phyloP scores from a whole-genome alignment of 1,140 invertebrate genomes.

The Helicorthomorpha holstii region DNA sequence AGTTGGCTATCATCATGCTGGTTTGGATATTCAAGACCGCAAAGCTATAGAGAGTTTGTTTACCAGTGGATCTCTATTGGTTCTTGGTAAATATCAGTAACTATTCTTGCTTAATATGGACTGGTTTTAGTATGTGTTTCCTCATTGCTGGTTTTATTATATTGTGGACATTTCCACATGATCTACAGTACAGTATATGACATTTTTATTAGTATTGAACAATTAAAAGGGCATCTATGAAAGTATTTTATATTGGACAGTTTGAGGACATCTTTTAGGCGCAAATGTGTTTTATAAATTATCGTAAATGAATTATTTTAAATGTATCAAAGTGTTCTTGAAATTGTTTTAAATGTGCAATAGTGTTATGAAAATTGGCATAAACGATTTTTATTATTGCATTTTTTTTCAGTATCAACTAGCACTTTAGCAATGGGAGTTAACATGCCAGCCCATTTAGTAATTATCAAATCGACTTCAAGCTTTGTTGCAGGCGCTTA shows the following conservation, averaged over 20 bases:
- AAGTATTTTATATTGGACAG: no score
- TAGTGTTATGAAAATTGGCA: background rate
- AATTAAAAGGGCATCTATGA: no score
- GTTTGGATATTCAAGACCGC: conserved; percentile 43
- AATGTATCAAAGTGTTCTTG: no score
- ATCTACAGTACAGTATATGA: background rate
- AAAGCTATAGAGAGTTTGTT: conserved; percentile 45
- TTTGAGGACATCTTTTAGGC: no score
- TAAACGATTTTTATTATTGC: conserved; percentile 3
- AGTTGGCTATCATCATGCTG: conserved; percentile 60
- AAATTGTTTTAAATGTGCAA: no score
- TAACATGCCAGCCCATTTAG: conserved; percentile 62
- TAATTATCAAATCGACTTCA: conserved; percentile 62
- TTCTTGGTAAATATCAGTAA: conserved; percentile 30
- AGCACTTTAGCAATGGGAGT: conserved; percentile 62
- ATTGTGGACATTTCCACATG: no score
- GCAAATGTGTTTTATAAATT: no score
- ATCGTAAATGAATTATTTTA: no score
- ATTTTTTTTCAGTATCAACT: conserved; percentile 32
- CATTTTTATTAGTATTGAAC: background rate
- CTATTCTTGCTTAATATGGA: no score
- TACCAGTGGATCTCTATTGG: conserved; percentile 38
- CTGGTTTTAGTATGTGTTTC: no score
- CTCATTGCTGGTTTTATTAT: no score
- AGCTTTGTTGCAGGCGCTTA: conserved; percentile 46